Evolutionary conservation across 2,113 vertebrate genomes (phyloP).

Genomic region (Dendropsophus ebraccatus): DNA sequence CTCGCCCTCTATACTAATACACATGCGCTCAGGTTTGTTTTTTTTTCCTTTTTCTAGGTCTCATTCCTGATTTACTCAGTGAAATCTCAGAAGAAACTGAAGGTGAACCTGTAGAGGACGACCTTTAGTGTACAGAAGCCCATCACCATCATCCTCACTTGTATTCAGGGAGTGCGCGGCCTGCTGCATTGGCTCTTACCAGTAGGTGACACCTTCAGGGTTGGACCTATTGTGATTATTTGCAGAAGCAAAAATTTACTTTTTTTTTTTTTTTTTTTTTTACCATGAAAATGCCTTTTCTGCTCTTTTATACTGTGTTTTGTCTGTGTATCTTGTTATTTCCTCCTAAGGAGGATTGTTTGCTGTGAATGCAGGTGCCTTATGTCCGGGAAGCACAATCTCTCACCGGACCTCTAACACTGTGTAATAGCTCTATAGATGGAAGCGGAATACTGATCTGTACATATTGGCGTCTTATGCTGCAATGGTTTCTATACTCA

Average conservation of each 20-base stretch:
- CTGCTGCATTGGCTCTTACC: not conserved
- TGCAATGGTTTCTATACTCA: not conserved
- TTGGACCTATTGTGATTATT: not conserved
- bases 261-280: too few species aligned
- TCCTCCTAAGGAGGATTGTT: slow-evolving; percentile 52
- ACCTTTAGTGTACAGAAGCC: slow-evolving; percentile 52
- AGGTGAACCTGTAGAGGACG: slow-evolving; percentile 39
- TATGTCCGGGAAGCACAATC: not conserved
- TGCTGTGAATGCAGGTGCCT: slow-evolving; percentile 27
- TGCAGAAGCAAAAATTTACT: not conserved
- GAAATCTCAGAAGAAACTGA: slow-evolving; percentile 24
- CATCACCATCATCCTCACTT: not conserved
- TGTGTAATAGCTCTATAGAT: not conserved
- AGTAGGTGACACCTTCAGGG: not conserved
- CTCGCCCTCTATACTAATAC: not conserved
- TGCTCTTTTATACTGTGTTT: not conserved
- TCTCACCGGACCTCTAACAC: not conserved
- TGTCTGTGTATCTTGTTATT: not conserved
- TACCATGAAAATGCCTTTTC: not conserved
- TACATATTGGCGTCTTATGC: not conserved
- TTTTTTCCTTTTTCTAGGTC: slow-evolving; percentile 61
- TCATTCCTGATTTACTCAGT: accelerated
- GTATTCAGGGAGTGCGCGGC: slow-evolving; percentile 12
- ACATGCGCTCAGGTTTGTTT: not conserved
- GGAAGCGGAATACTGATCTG: not conserved